A percentile compares a stretch with the other conserved stretches of the same genome.
These are phyloP conservation scores for Trachelus troglodyta DNA, from an alignment of 2,888 invertebrate species.

Conservation along the genomic window DNA sequence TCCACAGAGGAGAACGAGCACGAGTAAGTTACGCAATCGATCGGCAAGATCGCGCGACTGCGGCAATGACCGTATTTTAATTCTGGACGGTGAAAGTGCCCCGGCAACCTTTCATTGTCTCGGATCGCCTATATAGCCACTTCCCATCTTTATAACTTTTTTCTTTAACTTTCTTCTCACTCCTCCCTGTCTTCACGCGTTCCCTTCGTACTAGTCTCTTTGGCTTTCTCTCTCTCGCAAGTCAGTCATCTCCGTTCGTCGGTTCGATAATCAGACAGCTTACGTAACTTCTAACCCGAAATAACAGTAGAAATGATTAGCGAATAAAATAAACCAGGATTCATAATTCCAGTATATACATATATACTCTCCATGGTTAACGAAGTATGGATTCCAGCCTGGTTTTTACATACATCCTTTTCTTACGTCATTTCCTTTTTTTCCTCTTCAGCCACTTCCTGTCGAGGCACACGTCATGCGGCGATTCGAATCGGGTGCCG, in stretches of 20 bases:
- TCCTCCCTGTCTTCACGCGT: background rate
- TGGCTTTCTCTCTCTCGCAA: background rate
- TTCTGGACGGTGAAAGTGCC: constrained; percentile 14
- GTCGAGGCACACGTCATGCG: background rate
- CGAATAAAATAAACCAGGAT: background rate
- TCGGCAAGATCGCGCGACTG: constrained; percentile 7
- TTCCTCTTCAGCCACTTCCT: background rate
- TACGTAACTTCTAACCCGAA: background rate
- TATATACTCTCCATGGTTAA: background rate
- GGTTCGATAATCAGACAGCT: background rate
- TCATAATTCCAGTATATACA: background rate
- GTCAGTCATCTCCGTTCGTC: background rate
- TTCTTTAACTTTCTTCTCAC: background rate
- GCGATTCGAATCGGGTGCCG: background rate
- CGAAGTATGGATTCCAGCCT: background rate
- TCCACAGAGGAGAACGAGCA: background rate
- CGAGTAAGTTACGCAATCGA: background rate
- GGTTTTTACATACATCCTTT: background rate
- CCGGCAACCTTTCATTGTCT: constrained; percentile 14
- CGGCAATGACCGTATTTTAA: constrained; percentile 16
- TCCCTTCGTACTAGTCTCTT: background rate
- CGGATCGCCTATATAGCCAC: background rate
- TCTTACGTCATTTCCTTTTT: background rate
- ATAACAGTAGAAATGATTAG: background rate
- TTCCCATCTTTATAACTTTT: background rate